Evolutionary conservation across 2,888 invertebrate species (phyloP).

Genomic region (Diarsia dahlii): DNA sequence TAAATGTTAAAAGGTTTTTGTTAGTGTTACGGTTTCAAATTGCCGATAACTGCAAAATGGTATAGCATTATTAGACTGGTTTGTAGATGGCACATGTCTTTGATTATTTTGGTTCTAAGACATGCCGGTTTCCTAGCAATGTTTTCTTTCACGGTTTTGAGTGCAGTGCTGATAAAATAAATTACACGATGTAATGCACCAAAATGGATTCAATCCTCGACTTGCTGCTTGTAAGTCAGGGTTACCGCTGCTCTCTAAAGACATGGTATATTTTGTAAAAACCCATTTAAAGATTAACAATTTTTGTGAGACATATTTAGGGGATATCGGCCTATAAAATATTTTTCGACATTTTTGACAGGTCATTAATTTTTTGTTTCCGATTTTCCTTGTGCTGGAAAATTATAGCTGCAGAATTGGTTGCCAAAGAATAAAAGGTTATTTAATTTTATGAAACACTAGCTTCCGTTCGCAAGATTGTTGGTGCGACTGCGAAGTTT

Average conservation of each 20-base stretch:
- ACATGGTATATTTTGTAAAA: too few species aligned
- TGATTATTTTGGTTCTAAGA: neutral
- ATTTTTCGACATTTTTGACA: neutral
- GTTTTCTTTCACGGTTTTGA: neutral
- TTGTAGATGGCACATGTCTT: too few species aligned
- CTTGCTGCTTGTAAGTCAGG: too few species aligned
- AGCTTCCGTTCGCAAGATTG: neutral
- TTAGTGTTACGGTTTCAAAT: constrained; percentile 18
- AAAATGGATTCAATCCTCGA: too few species aligned
- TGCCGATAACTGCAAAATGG: neutral
- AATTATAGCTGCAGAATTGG: neutral
- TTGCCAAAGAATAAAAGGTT: neutral
- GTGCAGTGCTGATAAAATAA: neutral
- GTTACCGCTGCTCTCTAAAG: neutral
- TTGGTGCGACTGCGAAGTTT: neutral
- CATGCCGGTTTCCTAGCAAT: too few species aligned
- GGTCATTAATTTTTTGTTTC: neutral
- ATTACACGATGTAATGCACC: too few species aligned
- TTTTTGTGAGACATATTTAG: neutral
- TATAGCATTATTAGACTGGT: neutral
- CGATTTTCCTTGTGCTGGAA: neutral
- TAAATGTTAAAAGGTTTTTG: neutral
- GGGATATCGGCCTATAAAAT: neutral
- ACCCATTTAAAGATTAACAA: neutral
- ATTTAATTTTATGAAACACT: neutral